Percentiles rank a stretch among this genome's conserved stretches.
Evolutionary conservation across 2,113 vertebrate species (phyloP).

Genomic region (Crotophaga sulcirostris): DNA sequence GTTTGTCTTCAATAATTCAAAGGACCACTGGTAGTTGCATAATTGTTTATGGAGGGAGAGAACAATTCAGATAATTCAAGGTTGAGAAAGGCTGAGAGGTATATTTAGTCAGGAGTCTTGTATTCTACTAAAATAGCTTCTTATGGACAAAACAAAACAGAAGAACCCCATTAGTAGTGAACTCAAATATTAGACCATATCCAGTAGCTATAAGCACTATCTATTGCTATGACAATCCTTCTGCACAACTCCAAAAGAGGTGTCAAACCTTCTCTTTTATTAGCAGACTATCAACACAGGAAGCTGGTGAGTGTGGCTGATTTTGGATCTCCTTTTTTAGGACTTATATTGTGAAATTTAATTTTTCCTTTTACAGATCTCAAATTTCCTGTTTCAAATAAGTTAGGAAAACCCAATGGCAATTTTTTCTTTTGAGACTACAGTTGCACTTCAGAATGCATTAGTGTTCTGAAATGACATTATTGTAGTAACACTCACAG

Average conservation of each 20-base stretch:
- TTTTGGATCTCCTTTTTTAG: neutral
- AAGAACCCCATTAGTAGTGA: neutral
- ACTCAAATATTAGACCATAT: neutral
- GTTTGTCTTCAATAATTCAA: neutral
- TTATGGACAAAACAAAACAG: neutral
- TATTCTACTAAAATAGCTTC: neutral
- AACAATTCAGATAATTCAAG: neutral
- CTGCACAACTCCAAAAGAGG: neutral
- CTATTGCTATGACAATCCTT: neutral
- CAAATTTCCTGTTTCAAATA: neutral
- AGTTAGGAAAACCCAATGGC: neutral
- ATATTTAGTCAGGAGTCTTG: neutral
- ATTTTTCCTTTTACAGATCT: neutral
- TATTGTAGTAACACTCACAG: neutral
- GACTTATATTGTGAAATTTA: neutral
- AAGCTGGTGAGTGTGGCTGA: accelerated
- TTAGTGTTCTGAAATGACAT: neutral
- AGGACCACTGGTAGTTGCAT: neutral
- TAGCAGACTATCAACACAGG: neutral
- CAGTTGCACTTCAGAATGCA: neutral
- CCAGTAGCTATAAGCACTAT: neutral
- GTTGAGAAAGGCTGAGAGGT: neutral
- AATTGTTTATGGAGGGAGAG: neutral
- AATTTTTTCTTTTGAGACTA: neutral
- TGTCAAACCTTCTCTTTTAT: neutral